Evolutionary conservation across 2,113 vertebrate genomes (phyloP).

Genomic region (Calidris pygmaea): DNA sequence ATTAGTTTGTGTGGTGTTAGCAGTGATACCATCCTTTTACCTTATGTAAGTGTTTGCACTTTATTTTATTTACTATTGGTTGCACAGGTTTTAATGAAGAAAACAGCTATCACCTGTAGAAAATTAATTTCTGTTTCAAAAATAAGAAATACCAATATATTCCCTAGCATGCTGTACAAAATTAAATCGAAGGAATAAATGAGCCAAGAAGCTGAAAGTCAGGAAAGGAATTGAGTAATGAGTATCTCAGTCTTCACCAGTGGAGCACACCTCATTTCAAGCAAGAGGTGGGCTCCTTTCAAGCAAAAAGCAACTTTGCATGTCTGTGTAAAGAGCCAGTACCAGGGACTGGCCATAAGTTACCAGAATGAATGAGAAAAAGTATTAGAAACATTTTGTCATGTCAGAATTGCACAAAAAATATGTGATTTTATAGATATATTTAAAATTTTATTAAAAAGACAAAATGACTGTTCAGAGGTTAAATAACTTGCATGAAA

Average conservation of each 20-base stretch:
- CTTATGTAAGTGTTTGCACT: constrained; percentile 83
- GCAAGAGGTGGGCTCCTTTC: neutral
- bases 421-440: neutral
- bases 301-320: neutral
- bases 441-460: neutral
- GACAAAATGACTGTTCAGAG: neutral
- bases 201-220: neutral
- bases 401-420: neutral
- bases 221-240: neutral
- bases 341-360: neutral
- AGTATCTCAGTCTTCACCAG: neutral
- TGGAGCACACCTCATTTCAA: neutral
- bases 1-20: constrained; percentile 97
- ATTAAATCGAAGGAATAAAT: neutral
- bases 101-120: neutral
- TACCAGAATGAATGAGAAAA: neutral
- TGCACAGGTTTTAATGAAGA: neutral
- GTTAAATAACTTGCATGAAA: neutral
- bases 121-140: neutral
- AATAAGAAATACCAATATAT: neutral
- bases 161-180: neutral
- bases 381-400: neutral
- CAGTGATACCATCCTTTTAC: constrained; percentile 92
- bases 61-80: neutral
- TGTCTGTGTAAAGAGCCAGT: neutral